phyloP scores from a whole-genome alignment of 2,888 invertebrate genomes.

The Tuta absoluta region DNA sequence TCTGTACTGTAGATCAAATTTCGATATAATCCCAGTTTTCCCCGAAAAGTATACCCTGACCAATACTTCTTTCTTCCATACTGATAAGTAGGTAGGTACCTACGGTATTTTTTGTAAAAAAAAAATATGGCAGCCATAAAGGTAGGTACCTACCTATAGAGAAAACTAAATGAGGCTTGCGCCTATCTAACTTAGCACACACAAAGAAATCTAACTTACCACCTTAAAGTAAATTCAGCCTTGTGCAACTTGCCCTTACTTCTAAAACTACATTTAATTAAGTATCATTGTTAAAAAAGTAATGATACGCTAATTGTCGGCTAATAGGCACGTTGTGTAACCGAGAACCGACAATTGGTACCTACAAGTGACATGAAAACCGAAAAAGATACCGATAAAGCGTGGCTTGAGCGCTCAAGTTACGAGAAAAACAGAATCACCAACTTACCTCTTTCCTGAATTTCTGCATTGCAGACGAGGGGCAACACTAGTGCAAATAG shows the following conservation, averaged over 20 bases:
- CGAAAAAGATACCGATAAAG: constrained; percentile 29
- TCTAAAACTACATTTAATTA: constrained; percentile 24
- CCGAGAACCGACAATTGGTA: constrained; percentile 19
- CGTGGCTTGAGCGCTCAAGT: constrained; percentile 29
- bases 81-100: no score
- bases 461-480: constrained; percentile 53
- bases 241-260: constrained; percentile 17
- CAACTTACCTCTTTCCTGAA: constrained; percentile 71
- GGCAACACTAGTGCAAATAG: constrained; percentile 41
- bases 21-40: no score
- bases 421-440: constrained; percentile 32
- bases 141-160: no score
- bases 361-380: constrained; percentile 26
- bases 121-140: no score
- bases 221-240: constrained; percentile 10
- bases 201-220: no score
- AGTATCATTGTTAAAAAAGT: constrained; percentile 23
- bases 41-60: no score
- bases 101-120: no score
- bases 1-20: no score
- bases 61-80: no score
- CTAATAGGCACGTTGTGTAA: constrained; percentile 29
- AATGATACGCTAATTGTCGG: constrained; percentile 24
- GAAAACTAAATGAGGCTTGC: no score
- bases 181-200: no score